Conservation (phyloP, 2,888 invertebrate genomes). For the Thereva nobilitata region DNA sequence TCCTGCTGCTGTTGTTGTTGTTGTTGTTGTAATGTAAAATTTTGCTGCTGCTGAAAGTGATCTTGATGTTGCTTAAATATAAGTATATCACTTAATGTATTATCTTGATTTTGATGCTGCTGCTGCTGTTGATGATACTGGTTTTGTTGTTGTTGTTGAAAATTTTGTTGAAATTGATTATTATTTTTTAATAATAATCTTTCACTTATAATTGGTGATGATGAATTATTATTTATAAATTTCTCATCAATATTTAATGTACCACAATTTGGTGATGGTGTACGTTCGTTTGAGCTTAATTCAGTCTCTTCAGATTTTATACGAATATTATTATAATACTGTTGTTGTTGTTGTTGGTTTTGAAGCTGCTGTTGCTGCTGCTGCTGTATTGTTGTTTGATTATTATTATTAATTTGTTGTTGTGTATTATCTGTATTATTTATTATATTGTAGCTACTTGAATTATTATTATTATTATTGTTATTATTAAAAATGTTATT, state of each 20-base stretch:
- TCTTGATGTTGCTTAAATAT: conserved; percentile 33
- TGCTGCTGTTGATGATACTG: conserved; percentile 25
- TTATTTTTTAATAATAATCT: not conserved
- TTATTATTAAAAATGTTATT: conserved; percentile 32
- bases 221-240: conserved; percentile 12
- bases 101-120: conserved; percentile 13
- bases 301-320: conserved; percentile 33
- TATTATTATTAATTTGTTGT: conserved; percentile 31
- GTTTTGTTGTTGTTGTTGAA: conserved; percentile 24
- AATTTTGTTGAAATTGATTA: not conserved
- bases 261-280: conserved; percentile 36
- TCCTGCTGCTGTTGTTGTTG: not conserved
- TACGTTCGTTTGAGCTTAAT: conserved; percentile 36
- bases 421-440: conserved; percentile 28
- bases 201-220: conserved; percentile 7
- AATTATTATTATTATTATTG: conserved; percentile 38
- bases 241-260: conserved; percentile 13
- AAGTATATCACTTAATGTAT: conserved; percentile 21
- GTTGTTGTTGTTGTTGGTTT: conserved; percentile 9
- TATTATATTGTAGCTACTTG: not conserved
- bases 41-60: conserved; percentile 22
- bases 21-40: conserved; percentile 15
- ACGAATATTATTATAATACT: conserved; percentile 6
- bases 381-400: conserved; percentile 22
- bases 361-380: conserved; percentile 12